Evolutionary conservation across 2,888 invertebrate genomes (phyloP).

Genomic region (Acleris emargana): DNA sequence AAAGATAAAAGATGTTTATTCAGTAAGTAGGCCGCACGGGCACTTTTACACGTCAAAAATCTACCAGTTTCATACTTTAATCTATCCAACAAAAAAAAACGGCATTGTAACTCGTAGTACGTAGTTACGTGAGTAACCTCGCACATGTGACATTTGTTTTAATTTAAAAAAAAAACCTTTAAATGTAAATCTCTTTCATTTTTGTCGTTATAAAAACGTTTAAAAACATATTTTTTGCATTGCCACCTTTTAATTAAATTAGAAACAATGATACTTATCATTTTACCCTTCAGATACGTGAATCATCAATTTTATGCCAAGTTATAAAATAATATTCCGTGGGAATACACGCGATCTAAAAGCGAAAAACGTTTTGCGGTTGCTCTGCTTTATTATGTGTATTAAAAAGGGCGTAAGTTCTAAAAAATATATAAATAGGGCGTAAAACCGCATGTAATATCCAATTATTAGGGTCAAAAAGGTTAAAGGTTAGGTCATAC

Average conservation of each 20-base stretch:
- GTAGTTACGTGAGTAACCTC: too few relatives aligned
- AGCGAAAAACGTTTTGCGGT: conserved; percentile 55
- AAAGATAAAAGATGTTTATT: too few relatives aligned
- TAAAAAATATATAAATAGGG: neutral
- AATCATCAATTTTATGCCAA: conserved; percentile 52
- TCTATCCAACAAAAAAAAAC: too few relatives aligned
- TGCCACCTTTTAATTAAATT: conserved; percentile 15
- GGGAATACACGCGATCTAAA: conserved; percentile 53
- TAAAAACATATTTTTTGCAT: neutral
- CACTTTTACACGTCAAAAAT: too few relatives aligned
- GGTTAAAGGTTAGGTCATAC: conserved; percentile 16
- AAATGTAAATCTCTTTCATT: too few relatives aligned
- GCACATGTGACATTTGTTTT: too few relatives aligned
- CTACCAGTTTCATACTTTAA: too few relatives aligned
- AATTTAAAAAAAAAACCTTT: too few relatives aligned
- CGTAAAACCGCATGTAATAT: conserved; percentile 6
- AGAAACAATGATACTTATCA: conserved; percentile 31
- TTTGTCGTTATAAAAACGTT: neutral
- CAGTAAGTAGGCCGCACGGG: too few relatives aligned
- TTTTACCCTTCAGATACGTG: conserved; percentile 43
- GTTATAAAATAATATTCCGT: conserved; percentile 44
- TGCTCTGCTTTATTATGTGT: conserved; percentile 36
- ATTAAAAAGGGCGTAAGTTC: neutral
- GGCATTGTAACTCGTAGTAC: too few relatives aligned
- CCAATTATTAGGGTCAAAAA: conserved; percentile 1